phyloP scores from a whole-genome alignment of 2,797 vertebrate species.

The Ceryle rudis region DNA sequence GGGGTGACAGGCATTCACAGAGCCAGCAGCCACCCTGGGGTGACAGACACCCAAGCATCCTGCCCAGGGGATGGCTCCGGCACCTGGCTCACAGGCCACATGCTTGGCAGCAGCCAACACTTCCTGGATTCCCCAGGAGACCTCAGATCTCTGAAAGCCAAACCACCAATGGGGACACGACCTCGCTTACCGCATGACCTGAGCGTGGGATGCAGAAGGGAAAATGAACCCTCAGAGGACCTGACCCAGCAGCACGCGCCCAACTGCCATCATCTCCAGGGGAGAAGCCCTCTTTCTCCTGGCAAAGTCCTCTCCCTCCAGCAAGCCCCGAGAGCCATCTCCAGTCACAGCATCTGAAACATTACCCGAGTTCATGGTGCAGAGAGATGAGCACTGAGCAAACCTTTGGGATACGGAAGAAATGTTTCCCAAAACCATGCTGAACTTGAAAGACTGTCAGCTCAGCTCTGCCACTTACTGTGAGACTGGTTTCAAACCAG shows the following conservation, averaged over 20 bases:
- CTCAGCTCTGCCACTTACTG: neutral
- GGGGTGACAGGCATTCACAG: accelerated
- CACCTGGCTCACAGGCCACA: accelerated
- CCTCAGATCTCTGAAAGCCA: neutral
- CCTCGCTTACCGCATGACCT: accelerated
- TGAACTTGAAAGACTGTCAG: neutral
- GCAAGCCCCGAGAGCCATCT: neutral
- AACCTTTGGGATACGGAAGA: neutral
- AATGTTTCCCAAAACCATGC: neutral
- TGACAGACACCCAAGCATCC: accelerated
- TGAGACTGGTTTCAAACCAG: neutral
- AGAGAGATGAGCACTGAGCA: accelerated
- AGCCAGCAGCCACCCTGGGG: neutral
- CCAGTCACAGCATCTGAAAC: accelerated
- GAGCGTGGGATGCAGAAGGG: accelerated
- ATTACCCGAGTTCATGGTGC: accelerated
- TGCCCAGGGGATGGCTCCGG: neutral
- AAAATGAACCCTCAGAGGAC: neutral
- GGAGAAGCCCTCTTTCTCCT: neutral
- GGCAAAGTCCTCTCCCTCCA: neutral
- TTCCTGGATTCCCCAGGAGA: accelerated
- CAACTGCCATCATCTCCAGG: neutral
- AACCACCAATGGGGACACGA: neutral
- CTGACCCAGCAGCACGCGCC: accelerated
- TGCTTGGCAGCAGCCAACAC: accelerated